Base-by-base conservation (phyloP, 2,888 invertebrate genomes). In the Eustalomyia histrio region DNA sequence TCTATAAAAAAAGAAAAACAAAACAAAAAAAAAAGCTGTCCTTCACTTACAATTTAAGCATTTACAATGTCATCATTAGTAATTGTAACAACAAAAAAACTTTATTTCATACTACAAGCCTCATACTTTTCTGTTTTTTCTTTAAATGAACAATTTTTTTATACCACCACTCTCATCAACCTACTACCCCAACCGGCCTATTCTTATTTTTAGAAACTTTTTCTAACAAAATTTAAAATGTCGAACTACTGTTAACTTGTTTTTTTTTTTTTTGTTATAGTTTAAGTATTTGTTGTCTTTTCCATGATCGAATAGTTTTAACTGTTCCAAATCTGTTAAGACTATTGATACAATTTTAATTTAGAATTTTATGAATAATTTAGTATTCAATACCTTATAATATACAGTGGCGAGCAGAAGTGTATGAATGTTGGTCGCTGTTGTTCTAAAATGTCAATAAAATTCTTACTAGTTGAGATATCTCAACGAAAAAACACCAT, bases 31-130 rank as follows among this genome's bases (percentile, higher is more conserved):
- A n/a, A n/a, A n/a, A n/a, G n/a, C 75, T 71, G 58, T 61, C 68
- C 80, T 69, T 76, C 76, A 76, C 58, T 80, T 69, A 65, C 65
- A 74, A 80, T 80, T 80, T 76, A 80, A 80, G 53, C 76, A 76
- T 69, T 80, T 69, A 63, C 39, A 73, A 74, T 74, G 80, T 80
- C 80, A 80, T 76, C 80, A 76, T 76, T 76, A 74, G 73, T 53
- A 69, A 43, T 18, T 43, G 58, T 18, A 39, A 21, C 35, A 58
- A 33, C 39, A 61, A 61, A 43, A n/a, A 35, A 17, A 39, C 18
- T 12, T 39, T 14, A 1, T 12, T 12, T 39, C 39, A 8, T 39
- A 39, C 39, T 12, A 39, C 2, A 39, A 39, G 4, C 39, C 35
- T 35, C 35, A 7, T 29, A 29, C 5, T 7, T 29, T 1, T 7